phyloP scores from a whole-genome alignment of 2,888 invertebrate species.

The Sarcophaga caerulescens region DNA sequence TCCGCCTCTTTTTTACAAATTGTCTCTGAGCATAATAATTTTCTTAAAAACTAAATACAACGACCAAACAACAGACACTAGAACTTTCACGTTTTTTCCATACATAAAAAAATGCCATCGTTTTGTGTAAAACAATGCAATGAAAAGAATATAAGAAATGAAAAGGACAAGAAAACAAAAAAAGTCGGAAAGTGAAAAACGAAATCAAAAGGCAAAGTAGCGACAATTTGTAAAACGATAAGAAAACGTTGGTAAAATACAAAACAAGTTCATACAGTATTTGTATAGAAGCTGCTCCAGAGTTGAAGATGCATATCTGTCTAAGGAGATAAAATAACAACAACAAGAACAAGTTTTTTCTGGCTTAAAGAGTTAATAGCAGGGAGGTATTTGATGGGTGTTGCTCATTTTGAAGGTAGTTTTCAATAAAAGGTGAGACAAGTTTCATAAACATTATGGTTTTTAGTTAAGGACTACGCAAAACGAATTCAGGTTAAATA shows the following conservation, averaged over 20 bases:
- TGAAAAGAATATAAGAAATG: neutral
- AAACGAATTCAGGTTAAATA: too few relatives aligned
- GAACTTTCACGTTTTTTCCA: constrained; percentile 48
- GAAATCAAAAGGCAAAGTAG: neutral
- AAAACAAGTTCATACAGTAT: too few relatives aligned
- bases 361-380: too few relatives aligned
- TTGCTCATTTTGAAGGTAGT: too few relatives aligned
- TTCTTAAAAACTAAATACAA: constrained; percentile 11
- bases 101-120: constrained; percentile 58
- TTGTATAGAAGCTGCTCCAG: too few relatives aligned
- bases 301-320: too few relatives aligned
- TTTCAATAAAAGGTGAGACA: too few relatives aligned
- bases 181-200: neutral
- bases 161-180: neutral
- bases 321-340: too few relatives aligned
- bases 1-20: constrained; percentile 29
- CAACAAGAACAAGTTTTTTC: too few relatives aligned
- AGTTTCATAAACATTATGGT: too few relatives aligned
- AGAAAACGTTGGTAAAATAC: neutral
- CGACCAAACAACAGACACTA: constrained; percentile 1
- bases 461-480: too few relatives aligned
- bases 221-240: neutral
- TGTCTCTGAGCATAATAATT: constrained; percentile 57
- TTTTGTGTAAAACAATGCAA: neutral
- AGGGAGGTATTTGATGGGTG: too few relatives aligned